phyloP scores from a whole-genome alignment of 2,113 vertebrate genomes.

The Nyctereutes procyonoides region DNA sequence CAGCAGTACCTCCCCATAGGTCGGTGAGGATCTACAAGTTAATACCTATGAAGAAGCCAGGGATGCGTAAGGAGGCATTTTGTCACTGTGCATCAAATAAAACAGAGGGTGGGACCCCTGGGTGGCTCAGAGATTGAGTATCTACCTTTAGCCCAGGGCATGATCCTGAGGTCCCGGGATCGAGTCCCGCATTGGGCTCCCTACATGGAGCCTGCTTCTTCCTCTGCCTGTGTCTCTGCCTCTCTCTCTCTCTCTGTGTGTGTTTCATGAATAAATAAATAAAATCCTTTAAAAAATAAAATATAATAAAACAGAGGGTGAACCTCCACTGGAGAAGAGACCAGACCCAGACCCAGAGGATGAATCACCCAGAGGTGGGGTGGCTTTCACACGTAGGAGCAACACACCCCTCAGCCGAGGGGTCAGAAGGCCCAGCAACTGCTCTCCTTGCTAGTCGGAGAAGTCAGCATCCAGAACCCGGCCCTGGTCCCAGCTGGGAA shows the following conservation, averaged over 20 bases:
- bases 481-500: background rate
- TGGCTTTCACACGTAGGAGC: background rate
- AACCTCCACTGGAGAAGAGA: background rate
- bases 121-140: too few relatives aligned
- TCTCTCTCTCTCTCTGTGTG: too few relatives aligned
- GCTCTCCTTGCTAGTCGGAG: background rate
- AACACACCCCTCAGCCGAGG: background rate
- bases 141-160: too few relatives aligned
- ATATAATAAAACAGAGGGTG: background rate
- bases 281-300: too few relatives aligned
- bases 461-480: too few relatives aligned
- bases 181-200: too few relatives aligned
- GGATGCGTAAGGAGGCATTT: background rate
- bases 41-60: background rate
- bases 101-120: accelerated
- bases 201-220: too few relatives aligned
- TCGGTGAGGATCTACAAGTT: background rate
- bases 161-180: too few relatives aligned
- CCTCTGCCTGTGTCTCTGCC: too few relatives aligned
- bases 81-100: background rate
- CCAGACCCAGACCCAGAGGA: background rate
- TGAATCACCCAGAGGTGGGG: too few relatives aligned
- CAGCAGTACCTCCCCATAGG: background rate
- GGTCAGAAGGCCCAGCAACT: background rate
- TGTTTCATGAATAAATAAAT: too few relatives aligned